These are phyloP conservation scores for Pseudochaenichthys georgianus DNA, from an alignment of 2,797 vertebrate genomes.

Conservation along the genomic window DNA sequence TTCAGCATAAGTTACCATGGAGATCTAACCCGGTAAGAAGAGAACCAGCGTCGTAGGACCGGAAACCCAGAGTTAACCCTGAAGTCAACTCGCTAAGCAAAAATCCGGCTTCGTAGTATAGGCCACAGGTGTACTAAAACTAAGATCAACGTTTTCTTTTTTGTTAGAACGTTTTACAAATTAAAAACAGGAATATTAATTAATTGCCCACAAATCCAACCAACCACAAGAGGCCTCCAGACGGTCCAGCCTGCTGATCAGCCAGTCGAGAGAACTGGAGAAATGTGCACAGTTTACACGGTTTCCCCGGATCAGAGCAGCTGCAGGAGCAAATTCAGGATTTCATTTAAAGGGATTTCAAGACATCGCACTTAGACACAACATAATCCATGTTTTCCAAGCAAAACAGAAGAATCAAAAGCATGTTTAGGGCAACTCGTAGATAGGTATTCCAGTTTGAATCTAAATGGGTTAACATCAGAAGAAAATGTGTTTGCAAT, in stretches of 20 bases:
- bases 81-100: no score
- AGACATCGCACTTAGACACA: neutral
- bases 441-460: neutral
- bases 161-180: neutral
- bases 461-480: neutral
- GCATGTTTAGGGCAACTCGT: neutral
- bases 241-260: slow-evolving; percentile 92
- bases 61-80: no score
- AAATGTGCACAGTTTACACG: slow-evolving; percentile 94
- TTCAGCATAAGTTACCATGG: no score
- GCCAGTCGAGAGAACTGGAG: slow-evolving; percentile 93
- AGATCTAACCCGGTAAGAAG: no score
- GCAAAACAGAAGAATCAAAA: neutral
- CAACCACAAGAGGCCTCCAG: slow-evolving; percentile 93
- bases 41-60: no score
- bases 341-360: neutral
- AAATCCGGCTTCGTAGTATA: no score
- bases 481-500: neutral
- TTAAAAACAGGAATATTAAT: neutral
- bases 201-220: slow-evolving; percentile 27
- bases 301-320: slow-evolving; percentile 92
- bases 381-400: neutral
- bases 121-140: neutral
- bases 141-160: neutral
- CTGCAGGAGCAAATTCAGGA: slow-evolving; percentile 69